phyloP scores from a whole-genome alignment of 2,797 vertebrate species.

The Natrix natrix region DNA sequence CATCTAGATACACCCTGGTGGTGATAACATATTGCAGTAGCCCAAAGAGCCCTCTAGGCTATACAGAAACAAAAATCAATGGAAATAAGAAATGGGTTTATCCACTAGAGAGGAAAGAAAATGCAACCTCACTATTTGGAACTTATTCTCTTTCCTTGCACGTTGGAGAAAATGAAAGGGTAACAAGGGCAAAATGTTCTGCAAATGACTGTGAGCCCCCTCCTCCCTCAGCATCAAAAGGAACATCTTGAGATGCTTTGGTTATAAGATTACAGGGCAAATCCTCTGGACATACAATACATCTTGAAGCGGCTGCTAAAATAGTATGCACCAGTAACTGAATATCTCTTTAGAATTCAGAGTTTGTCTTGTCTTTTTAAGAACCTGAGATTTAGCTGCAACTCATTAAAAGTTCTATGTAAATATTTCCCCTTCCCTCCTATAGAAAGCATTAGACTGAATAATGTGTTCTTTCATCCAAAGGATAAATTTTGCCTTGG shows the following conservation, averaged over 20 bases:
- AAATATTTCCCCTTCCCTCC: constrained; percentile 44
- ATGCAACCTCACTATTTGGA: constrained; percentile 17
- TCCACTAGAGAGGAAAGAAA: constrained; percentile 35
- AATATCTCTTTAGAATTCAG: constrained; percentile 44
- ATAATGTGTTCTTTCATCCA: constrained; percentile 25
- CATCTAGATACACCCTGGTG: rapidly evolving
- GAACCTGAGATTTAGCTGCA: constrained; percentile 42
- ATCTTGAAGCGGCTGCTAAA: constrained; percentile 44
- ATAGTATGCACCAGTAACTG: constrained; percentile 23
- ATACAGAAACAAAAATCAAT: constrained; percentile 32
- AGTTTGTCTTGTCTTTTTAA: constrained; percentile 23
- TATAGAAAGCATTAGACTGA: neutral
- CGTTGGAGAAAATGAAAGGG: constrained; percentile 38
- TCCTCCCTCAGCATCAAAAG: constrained; percentile 4
- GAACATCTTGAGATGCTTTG: constrained; percentile 9
- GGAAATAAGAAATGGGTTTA: constrained; percentile 22
- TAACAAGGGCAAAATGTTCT: constrained; percentile 37
- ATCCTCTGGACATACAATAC: constrained; percentile 44
- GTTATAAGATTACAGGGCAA: constrained; percentile 39
- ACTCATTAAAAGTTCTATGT: constrained; percentile 43
- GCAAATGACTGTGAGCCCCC: constrained; percentile 16
- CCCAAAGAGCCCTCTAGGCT: constrained; percentile 14
- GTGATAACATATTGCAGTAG: constrained; percentile 7
- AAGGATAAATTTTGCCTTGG: constrained; percentile 8
- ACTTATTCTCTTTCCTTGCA: constrained; percentile 37